Conservation (phyloP, 1,140 invertebrate genomes). For the Drosophila ambigua region DNA sequence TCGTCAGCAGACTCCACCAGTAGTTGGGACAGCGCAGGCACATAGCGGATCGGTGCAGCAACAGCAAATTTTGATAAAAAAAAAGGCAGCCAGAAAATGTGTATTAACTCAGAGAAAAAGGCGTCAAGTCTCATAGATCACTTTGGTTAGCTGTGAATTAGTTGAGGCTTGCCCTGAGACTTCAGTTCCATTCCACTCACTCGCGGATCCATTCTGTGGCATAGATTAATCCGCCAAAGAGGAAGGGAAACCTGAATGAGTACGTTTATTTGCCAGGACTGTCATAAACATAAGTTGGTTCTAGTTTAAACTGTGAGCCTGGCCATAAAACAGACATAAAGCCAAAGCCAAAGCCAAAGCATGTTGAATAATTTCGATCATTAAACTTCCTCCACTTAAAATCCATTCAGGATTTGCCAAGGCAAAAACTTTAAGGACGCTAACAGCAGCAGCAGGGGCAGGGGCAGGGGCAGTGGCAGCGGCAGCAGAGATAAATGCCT, state of each 20-base stretch:
- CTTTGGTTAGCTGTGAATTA: too few species aligned
- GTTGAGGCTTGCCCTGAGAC: too few species aligned
- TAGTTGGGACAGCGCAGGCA: too few species aligned
- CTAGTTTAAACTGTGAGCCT: constrained; percentile 17
- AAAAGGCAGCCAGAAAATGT: too few species aligned
- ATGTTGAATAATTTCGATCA: constrained; percentile 72
- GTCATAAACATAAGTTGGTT: constrained; percentile 46
- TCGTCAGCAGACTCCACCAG: too few species aligned
- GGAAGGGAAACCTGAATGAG: not conserved
- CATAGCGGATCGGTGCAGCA: too few species aligned
- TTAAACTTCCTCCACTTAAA: constrained; percentile 71
- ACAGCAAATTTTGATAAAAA: too few species aligned
- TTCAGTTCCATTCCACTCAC: too few species aligned
- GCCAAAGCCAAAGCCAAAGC: constrained; percentile 47
- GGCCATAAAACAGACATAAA: constrained; percentile 53
- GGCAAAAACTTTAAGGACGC: constrained; percentile 40
- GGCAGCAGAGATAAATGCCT: constrained; percentile 61
- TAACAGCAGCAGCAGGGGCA: not conserved
- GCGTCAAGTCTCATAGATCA: too few species aligned
- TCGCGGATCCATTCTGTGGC: too few species aligned
- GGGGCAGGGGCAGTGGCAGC: not conserved
- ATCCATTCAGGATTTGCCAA: constrained; percentile 46
- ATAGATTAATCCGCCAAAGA: too few species aligned
- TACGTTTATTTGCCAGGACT: constrained; percentile 26
- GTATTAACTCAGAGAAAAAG: too few species aligned